Percentiles rank a stretch among this genome's conserved stretches.
These are phyloP conservation scores for Acanthurus tractus DNA, from an alignment of 2,797 vertebrate species.

Conservation along the genomic window DNA sequence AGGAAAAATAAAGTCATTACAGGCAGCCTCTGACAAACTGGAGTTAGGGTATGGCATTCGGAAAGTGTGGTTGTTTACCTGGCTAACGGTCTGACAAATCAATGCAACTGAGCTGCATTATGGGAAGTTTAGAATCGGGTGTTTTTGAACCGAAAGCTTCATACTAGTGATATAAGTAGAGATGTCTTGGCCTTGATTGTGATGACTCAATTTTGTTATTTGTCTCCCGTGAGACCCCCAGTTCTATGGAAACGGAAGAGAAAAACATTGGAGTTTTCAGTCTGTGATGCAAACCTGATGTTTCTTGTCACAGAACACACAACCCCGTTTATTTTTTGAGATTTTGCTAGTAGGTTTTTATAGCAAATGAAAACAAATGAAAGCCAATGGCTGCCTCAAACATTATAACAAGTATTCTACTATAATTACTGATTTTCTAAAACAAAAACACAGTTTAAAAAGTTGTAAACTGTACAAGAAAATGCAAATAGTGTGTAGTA, in stretches of 20 bases:
- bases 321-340: background rate
- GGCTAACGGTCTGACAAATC: too few relatives aligned
- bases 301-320: background rate
- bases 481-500: background rate
- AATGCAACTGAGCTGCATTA: too few relatives aligned
- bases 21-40: background rate
- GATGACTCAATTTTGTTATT: background rate
- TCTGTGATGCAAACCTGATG: background rate
- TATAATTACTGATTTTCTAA: background rate
- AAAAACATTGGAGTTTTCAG: too few relatives aligned
- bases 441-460: background rate
- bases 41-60: background rate
- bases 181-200: background rate
- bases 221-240: background rate
- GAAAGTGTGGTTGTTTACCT: too few relatives aligned
- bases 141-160: too few relatives aligned
- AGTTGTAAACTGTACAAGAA: background rate
- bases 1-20: background rate
- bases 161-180: background rate
- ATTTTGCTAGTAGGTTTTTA: background rate
- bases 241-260: rapidly evolving
- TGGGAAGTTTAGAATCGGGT: too few relatives aligned
- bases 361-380: background rate
- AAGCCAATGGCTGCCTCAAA: background rate
- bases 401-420: background rate